Conservation (phyloP, 2,797 vertebrate genomes). For the Amblyopsis hoosieri region DNA sequence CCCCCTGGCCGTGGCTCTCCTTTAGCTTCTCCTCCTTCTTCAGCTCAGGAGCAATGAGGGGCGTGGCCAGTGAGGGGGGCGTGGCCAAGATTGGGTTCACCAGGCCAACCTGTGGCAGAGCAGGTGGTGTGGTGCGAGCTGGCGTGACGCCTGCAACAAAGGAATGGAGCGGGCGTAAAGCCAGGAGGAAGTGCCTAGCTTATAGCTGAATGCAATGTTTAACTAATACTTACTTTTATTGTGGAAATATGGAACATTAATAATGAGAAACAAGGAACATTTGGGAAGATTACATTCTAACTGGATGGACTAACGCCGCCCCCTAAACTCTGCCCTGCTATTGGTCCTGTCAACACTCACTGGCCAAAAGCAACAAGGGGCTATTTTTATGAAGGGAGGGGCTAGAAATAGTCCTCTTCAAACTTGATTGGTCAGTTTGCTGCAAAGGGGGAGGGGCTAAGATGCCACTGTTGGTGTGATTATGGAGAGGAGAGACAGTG, state of each 20-base stretch:
- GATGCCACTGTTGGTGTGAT: slow-evolving; percentile 63
- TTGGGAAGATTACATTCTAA: not conserved
- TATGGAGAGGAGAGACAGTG: slow-evolving; percentile 46
- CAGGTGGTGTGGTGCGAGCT: slow-evolving; percentile 89
- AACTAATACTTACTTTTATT: slow-evolving; percentile 2
- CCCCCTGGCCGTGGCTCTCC: slow-evolving; percentile 51
- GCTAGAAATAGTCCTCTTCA: slow-evolving; percentile 73
- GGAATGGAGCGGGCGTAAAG: slow-evolving; percentile 5
- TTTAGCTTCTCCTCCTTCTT: slow-evolving; percentile 81
- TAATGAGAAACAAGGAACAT: not conserved
- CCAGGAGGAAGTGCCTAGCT: no score
- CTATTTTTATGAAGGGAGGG: slow-evolving; percentile 68
- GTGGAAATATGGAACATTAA: not conserved
- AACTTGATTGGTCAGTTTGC: slow-evolving; percentile 70
- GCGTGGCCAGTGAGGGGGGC: slow-evolving; percentile 80
- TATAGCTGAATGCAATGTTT: not conserved
- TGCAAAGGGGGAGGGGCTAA: slow-evolving; percentile 63
- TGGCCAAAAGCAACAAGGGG: slow-evolving; percentile 69
- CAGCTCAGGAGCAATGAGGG: slow-evolving; percentile 49
- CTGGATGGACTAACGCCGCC: not conserved
- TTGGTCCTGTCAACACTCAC: slow-evolving; percentile 49
- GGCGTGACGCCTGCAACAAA: slow-evolving; percentile 89
- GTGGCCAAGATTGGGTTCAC: slow-evolving; percentile 97
- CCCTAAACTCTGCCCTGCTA: no score
- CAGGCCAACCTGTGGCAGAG: slow-evolving; percentile 94